These are phyloP conservation scores for Apodemus agrarius DNA, from an alignment of 2,797 vertebrate species.

Conservation along the genomic window DNA sequence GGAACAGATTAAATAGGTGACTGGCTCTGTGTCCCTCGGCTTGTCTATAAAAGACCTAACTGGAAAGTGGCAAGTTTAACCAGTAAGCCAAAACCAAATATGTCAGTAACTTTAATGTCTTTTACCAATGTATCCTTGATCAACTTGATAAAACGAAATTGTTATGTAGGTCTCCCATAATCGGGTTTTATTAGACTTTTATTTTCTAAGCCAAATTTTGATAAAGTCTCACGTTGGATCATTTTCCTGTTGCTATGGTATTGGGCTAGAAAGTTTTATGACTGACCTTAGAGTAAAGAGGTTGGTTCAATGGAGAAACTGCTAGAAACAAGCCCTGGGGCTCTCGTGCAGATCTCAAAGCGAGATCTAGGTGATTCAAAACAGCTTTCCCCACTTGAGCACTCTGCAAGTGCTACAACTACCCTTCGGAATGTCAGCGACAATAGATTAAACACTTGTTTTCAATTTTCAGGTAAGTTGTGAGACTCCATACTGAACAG, in stretches of 20 bases:
- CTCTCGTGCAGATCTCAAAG: background rate
- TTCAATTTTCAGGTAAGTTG: background rate
- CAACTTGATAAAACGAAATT: background rate
- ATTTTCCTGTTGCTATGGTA: background rate
- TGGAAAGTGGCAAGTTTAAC: background rate
- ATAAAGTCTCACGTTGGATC: background rate
- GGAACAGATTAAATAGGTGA: background rate
- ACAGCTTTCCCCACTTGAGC: background rate
- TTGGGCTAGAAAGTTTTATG: background rate
- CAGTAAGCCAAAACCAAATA: background rate
- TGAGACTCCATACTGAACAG: background rate
- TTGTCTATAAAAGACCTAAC: background rate
- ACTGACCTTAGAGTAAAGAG: background rate
- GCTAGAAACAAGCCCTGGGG: rapidly evolving
- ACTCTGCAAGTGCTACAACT: background rate
- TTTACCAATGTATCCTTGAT: background rate
- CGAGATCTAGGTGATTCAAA: background rate
- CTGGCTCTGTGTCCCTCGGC: background rate
- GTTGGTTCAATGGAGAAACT: rapidly evolving
- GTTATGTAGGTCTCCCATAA: background rate
- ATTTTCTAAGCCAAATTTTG: background rate
- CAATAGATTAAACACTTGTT: background rate
- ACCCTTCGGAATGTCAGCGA: background rate
- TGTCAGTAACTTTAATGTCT: background rate
- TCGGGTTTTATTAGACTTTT: slow-evolving; percentile 5